These are phyloP conservation scores for Delphinus delphis DNA, from an alignment of 2,113 vertebrate species.

Conservation along the genomic window DNA sequence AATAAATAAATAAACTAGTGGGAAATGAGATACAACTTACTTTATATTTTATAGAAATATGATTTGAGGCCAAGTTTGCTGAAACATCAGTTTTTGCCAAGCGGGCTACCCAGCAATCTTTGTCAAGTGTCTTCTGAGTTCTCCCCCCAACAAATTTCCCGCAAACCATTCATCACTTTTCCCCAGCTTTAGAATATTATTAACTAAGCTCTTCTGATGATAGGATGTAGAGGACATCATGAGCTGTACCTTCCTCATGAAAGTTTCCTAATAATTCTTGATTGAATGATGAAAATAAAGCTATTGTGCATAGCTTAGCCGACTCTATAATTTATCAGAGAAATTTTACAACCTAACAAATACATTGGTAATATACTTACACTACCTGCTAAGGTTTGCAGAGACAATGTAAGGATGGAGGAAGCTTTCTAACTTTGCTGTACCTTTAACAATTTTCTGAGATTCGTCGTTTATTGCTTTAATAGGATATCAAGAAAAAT, in stretches of 20 bases:
- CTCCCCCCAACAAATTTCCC: neutral
- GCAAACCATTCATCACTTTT: neutral
- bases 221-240: neutral
- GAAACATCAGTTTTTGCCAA: neutral
- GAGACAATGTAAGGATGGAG: neutral
- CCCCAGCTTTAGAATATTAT: neutral
- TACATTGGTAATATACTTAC: neutral
- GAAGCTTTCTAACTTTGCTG: neutral
- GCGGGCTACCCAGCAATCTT: neutral
- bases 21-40: neutral
- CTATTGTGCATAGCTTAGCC: neutral
- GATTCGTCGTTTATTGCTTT: neutral
- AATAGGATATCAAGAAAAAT: constrained; percentile 33
- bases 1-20: neutral
- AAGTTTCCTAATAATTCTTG: neutral
- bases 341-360: neutral
- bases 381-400: neutral
- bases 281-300: neutral
- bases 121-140: neutral
- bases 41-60: neutral
- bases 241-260: neutral
- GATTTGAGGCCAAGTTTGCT: neutral
- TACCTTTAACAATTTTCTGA: neutral
- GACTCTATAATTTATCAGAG: neutral
- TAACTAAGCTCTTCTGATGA: neutral